These are phyloP conservation scores for Habroteleia sp. DNA, from an alignment of 2,888 invertebrate species.

Conservation along the genomic window DNA sequence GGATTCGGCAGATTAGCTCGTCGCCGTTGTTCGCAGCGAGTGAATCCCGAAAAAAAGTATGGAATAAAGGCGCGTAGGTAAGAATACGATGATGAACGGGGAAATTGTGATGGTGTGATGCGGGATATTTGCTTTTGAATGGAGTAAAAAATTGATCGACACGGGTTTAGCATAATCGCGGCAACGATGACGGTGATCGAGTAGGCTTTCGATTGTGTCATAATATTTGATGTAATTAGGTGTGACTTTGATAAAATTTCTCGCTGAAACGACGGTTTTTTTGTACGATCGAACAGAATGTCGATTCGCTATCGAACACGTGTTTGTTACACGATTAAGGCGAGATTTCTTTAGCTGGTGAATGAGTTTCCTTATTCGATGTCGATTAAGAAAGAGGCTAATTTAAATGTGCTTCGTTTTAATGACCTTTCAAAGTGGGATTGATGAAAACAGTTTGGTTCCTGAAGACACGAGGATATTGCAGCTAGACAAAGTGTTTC, in stretches of 20 bases:
- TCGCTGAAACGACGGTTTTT: neutral
- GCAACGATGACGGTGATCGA: slow-evolving; percentile 12
- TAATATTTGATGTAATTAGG: slow-evolving; percentile 47
- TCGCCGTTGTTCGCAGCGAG: slow-evolving; percentile 57
- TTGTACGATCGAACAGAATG: neutral
- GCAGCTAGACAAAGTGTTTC: too few species aligned
- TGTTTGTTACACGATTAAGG: too few species aligned
- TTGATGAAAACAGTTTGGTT: too few species aligned
- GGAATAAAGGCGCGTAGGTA: slow-evolving; percentile 20
- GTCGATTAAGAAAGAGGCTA: too few species aligned
- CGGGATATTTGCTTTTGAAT: slow-evolving; percentile 39
- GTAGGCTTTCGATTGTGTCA: slow-evolving; percentile 25
- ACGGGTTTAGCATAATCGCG: slow-evolving; percentile 7
- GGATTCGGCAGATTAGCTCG: slow-evolving; percentile 53
- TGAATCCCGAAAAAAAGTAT: slow-evolving; percentile 27
- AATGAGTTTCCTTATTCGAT: too few species aligned
- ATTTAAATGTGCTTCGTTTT: too few species aligned
- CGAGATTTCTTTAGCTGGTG: too few species aligned
- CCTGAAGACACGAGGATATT: too few species aligned
- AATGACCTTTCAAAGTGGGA: too few species aligned
- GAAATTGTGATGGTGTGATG: slow-evolving; percentile 54
- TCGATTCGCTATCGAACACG: neutral
- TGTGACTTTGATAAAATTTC: slow-evolving; percentile 22
- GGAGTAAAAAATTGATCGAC: slow-evolving; percentile 10
- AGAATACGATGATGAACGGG: slow-evolving; percentile 18